Evolutionary conservation across 1,140 invertebrate genomes (phyloP), one percentile per base, ranked within the genome.

Genomic region (Hycleus cichorii): DNA sequence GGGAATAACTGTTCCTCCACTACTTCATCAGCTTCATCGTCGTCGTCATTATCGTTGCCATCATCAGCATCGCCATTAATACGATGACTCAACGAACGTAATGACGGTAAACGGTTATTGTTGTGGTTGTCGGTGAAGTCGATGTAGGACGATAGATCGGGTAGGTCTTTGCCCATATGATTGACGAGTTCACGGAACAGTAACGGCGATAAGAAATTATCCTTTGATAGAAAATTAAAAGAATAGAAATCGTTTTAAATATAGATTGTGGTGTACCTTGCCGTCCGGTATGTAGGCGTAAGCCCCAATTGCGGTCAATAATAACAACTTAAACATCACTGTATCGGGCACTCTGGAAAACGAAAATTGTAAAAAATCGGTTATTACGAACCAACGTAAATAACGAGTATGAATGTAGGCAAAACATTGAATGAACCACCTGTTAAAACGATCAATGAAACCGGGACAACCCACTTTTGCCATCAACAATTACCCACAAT

Each of bases 391-490:
- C 40, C n/a, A 39, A 18, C 6, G 4, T 7, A 25, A 10, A 48
- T 32, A 48, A 39, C 18, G 39, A 50, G 44, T 26, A 52, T 43
- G 25, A 40, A 47, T 47, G 10, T 26, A 24, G 18, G 10, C 27
- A 32, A 40, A 39, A 50, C 32, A 39, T 43, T 62, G 62, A 64
- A 64, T 57, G 58, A 60, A 64, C 62, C 62, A 64, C 62, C 62
- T 64, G 62, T 64, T 64, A 57, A 44, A 47, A 60, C 58, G 51
- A 64, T 64, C 53, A 64, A 58, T 57, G 58, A 47, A 57, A 47
- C 47, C 44, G 49, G 26, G 26, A 38, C 43, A 39, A 39, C 45
- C 26, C 18, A 61, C 12, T 39, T 26, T 27, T 24, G 50, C 32
- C 27, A 10, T 10, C 24, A 46, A 42, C 51, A 51, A 44, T n/a